Evolutionary conservation across 2,113 vertebrate species (phyloP).

Genomic region (Nyctibius bracteatus): DNA sequence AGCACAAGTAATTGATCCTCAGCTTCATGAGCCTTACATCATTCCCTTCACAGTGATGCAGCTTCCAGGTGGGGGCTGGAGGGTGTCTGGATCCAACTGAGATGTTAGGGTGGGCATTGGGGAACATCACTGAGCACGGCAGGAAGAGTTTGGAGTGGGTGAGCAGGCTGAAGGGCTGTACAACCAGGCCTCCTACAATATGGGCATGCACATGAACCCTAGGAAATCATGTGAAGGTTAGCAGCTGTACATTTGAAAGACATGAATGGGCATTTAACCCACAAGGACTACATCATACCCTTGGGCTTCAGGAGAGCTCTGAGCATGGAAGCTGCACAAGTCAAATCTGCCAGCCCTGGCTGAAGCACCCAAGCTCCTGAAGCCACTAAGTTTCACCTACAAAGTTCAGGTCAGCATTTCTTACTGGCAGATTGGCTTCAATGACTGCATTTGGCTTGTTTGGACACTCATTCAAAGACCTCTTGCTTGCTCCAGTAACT

Average conservation of each 20-base stretch:
- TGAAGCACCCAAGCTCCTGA: background rate
- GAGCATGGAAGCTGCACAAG: background rate
- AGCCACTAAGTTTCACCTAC: background rate
- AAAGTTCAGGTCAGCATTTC: background rate
- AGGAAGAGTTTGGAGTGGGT: background rate
- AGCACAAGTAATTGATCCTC: background rate
- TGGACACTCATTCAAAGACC: background rate
- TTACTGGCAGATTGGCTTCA: background rate
- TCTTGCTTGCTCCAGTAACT: background rate
- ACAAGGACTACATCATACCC: background rate
- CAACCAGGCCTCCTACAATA: background rate
- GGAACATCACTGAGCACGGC: background rate
- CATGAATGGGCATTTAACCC: background rate
- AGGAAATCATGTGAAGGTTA: background rate
- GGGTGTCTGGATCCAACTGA: background rate
- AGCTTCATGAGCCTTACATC: background rate
- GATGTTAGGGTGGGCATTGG: background rate
- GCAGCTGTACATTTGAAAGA: background rate
- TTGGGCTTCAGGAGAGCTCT: background rate
- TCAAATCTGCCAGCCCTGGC: background rate
- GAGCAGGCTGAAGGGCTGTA: background rate
- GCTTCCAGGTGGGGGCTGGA: background rate
- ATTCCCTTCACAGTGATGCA: background rate
- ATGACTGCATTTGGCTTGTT: background rate
- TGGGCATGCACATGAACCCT: rapidly evolving